Evolutionary conservation across 2,888 invertebrate species (phyloP), one percentile per base, ranked within the genome.

Genomic region (Drosophila incognita): DNA sequence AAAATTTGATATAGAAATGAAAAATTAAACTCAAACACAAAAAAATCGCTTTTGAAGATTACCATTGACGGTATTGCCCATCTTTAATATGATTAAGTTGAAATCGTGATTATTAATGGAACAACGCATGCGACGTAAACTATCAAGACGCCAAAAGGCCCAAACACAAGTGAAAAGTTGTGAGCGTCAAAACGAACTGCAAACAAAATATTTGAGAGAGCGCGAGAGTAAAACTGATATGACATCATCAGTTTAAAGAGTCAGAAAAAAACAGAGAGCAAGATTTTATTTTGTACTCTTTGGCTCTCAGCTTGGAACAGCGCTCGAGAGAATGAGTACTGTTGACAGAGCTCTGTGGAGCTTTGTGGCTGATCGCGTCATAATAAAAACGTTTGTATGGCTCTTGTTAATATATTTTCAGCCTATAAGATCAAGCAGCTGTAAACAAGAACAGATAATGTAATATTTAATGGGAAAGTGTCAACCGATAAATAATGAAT

Each of bases 31-130:
- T 24, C 6, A 5, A n/a, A 0, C 2, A 13, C 1, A 38, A 27
- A 24, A 15, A 4, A 29, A 40, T 2, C 1, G 13, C 13, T 27
- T 27, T 33, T n/a, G 8, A 0, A 11, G 4, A 33, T 66, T 73
- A 87, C 91, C 80, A 74, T 81, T 78, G 2, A 91, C 83, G 5
- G 74, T 87, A 52, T 69, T 68, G 51, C 66, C 75, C n/a, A 21
- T 46, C 46, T 42, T 6, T 7, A 46, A 21, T 13, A 13, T 4
- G 21, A 4, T 13, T 7, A 13, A 46, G 4, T 15, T 46, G 15
- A 7, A 46, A 21, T 46, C 8, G 74, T 73, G 18, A 87, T 89
- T 0, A 49, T 76, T 11, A 91, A 51, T 51, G 18, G 7, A 54
- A 35, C 29, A 38, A 10, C 33, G 40, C 61, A 68, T 61, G 61